Conservation (phyloP, 2,888 invertebrate species). For the Mimumesa dahlbomi region DNA sequence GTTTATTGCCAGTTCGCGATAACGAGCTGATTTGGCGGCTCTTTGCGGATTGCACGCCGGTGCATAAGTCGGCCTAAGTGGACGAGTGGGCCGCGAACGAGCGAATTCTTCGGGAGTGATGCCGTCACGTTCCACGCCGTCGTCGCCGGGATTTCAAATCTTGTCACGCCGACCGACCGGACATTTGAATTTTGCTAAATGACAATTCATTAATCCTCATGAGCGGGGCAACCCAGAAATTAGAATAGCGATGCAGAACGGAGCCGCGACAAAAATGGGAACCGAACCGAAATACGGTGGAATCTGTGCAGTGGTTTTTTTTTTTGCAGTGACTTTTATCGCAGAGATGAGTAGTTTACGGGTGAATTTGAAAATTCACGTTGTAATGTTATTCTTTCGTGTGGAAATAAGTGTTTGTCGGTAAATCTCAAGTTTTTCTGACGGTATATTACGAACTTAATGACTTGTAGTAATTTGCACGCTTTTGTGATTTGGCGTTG, state of each 20-base stretch:
- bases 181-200: conserved; percentile 39
- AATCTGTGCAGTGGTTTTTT: too few relatives aligned
- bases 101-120: conserved; percentile 61
- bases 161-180: conserved; percentile 26
- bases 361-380: too few relatives aligned
- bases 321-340: too few relatives aligned
- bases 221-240: neutral
- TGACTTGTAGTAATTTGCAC: too few relatives aligned
- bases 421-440: too few relatives aligned
- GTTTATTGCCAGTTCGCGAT: conserved; percentile 49
- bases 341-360: too few relatives aligned
- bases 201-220: conserved; percentile 15
- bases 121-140: conserved; percentile 27
- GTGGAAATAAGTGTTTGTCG: too few relatives aligned
- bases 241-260: neutral
- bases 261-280: neutral
- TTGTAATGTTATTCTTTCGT: too few relatives aligned
- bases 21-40: conserved; percentile 50
- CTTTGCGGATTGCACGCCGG: conserved; percentile 33
- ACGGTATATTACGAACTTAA: too few relatives aligned
- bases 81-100: conserved; percentile 60
- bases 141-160: conserved; percentile 49
- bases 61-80: conserved; percentile 50
- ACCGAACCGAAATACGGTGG: neutral
- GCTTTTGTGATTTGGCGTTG: too few relatives aligned